phyloP scores from a whole-genome alignment of 2,113 vertebrate species.

The Benitochromis conjunctus region DNA sequence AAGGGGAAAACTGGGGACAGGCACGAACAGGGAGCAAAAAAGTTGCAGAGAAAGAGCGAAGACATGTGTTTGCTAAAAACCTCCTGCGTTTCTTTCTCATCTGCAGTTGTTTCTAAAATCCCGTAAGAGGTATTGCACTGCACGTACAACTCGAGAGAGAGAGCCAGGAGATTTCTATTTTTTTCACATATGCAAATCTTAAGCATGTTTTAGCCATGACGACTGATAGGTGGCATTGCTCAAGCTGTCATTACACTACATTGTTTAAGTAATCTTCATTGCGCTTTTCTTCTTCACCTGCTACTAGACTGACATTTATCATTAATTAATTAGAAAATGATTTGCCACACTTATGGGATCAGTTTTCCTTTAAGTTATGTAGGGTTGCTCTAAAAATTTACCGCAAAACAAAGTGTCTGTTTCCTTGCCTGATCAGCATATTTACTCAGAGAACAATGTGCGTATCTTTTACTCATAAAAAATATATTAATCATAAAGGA shows the following conservation, averaged over 20 bases:
- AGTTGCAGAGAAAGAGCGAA: background rate
- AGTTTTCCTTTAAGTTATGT: background rate
- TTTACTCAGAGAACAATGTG: background rate
- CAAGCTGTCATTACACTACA: background rate
- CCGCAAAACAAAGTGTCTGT: background rate
- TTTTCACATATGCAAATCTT: background rate
- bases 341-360: background rate
- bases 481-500: background rate
- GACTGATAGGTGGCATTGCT: background rate
- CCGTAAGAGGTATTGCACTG: background rate
- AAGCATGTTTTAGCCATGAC: background rate
- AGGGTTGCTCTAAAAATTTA: background rate
- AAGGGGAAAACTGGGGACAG: constrained; percentile 15
- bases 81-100: background rate
- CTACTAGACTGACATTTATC: background rate
- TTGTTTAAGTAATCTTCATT: background rate
- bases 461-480: background rate
- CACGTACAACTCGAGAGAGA: background rate
- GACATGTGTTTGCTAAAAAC: background rate
- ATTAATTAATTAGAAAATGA: background rate
- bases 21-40: background rate
- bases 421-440: background rate
- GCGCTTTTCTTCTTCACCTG: background rate
- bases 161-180: background rate
- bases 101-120: background rate